These are phyloP conservation scores for Strigamia crassipes DNA, from an alignment of 2,888 invertebrate species.

Conservation along the genomic window DNA sequence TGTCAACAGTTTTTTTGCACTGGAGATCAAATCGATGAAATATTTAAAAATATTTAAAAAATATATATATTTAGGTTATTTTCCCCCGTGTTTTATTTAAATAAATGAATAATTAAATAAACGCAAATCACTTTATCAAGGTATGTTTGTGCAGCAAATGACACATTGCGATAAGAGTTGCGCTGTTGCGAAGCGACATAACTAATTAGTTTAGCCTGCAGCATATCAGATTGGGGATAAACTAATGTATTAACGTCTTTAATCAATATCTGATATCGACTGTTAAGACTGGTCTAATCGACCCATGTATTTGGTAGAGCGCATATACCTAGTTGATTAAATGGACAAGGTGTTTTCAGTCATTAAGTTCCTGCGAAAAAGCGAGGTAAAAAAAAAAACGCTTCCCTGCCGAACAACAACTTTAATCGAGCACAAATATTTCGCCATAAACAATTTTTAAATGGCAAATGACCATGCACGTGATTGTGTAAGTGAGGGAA, in stretches of 20 bases:
- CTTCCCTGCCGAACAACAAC: not conserved
- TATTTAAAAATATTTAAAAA: too few species aligned
- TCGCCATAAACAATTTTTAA: not conserved
- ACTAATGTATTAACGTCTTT: not conserved
- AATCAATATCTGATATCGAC: constrained; percentile 28
- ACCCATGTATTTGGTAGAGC: constrained; percentile 1
- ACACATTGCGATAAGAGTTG: not conserved
- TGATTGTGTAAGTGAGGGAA: not conserved
- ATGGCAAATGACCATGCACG: not conserved
- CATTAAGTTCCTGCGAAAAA: not conserved
- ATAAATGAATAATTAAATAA: too few species aligned
- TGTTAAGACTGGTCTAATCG: not conserved
- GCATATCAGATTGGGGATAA: not conserved
- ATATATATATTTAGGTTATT: too few species aligned
- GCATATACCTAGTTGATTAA: constrained; percentile 6
- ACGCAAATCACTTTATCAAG: too few species aligned
- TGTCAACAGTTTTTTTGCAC: not conserved
- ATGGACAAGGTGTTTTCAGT: constrained; percentile 22
- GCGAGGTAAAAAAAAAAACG: not conserved
- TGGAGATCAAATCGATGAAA: too few species aligned
- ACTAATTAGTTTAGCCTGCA: not conserved
- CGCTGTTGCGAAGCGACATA: not conserved
- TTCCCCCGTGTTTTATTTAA: too few species aligned
- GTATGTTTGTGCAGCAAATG: not conserved
- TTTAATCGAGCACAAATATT: not conserved